These are phyloP conservation scores for Dynastes grantii DNA, from an alignment of 2,888 invertebrate genomes.

Conservation along the genomic window DNA sequence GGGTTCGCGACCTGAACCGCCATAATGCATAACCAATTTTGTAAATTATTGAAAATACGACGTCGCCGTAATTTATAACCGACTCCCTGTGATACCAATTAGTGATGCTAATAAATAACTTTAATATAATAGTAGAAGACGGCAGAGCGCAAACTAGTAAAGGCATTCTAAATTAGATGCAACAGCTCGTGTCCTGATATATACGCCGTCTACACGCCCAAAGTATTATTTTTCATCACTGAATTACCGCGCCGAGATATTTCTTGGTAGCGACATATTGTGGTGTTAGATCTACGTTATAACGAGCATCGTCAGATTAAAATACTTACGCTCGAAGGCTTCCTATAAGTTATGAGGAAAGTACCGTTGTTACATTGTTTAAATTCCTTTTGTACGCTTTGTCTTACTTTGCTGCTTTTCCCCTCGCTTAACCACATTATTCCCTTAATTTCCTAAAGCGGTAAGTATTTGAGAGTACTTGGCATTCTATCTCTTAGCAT, in stretches of 20 bases:
- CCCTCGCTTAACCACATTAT: no score
- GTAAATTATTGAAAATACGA: conserved; percentile 39
- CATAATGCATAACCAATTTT: conserved; percentile 32
- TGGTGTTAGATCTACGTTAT: conserved; percentile 21
- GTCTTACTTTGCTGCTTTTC: not conserved
- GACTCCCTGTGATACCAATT: conserved; percentile 46
- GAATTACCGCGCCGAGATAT: conserved; percentile 29
- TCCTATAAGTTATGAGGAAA: not conserved
- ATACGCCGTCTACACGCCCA: conserved; percentile 39
- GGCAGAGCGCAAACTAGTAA: conserved; percentile 30
- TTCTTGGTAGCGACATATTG: conserved; percentile 34
- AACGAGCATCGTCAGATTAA: conserved; percentile 18
- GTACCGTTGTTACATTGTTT: conserved; percentile 10
- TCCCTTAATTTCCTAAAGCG: no score
- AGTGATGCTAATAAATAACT: conserved; percentile 43
- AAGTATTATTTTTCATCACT: conserved; percentile 37
- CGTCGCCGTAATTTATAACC: conserved; percentile 27
- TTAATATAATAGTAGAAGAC: conserved; percentile 43
- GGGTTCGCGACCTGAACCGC: conserved; percentile 13
- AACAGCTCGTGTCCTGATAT: conserved; percentile 36
- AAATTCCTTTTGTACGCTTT: not conserved
- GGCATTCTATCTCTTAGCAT: no score
- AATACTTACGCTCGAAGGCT: conserved; percentile 11
- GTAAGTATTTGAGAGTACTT: no score
- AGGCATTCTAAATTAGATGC: conserved; percentile 38